Evolutionary conservation across 2,113 vertebrate genomes (phyloP).

Genomic region (Amblyornis subalaris): DNA sequence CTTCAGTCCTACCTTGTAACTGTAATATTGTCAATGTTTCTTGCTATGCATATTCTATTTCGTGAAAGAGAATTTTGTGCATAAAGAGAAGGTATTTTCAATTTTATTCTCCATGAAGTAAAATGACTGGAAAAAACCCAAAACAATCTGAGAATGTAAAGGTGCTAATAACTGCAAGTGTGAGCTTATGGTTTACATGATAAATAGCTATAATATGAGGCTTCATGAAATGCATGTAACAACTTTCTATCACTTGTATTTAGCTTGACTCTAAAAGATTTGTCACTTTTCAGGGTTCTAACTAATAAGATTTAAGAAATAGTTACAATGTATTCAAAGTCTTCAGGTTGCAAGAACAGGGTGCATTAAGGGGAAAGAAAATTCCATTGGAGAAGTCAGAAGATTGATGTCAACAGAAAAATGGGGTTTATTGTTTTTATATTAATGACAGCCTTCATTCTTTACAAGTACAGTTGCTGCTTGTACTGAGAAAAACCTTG

Average conservation of each 20-base stretch:
- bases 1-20: background rate
- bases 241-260: background rate
- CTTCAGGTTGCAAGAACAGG: background rate
- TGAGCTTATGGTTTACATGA: background rate
- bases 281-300: background rate
- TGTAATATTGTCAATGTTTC: background rate
- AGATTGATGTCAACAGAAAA: background rate
- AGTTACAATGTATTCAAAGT: background rate
- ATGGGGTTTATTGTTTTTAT: background rate
- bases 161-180: background rate
- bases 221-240: background rate
- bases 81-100: background rate
- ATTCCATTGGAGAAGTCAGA: background rate
- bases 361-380: background rate
- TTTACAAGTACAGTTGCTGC: background rate
- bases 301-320: slow-evolving; percentile 18
- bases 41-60: background rate
- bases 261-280: background rate
- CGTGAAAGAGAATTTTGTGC: background rate
- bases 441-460: background rate
- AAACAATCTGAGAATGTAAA: background rate
- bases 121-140: background rate
- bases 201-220: background rate
- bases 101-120: background rate
- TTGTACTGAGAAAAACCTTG: background rate